Evolutionary conservation across 37 sponge, comb jelly and placozoan genomes (phyloP).

Genomic region (Beroe ovata): DNA sequence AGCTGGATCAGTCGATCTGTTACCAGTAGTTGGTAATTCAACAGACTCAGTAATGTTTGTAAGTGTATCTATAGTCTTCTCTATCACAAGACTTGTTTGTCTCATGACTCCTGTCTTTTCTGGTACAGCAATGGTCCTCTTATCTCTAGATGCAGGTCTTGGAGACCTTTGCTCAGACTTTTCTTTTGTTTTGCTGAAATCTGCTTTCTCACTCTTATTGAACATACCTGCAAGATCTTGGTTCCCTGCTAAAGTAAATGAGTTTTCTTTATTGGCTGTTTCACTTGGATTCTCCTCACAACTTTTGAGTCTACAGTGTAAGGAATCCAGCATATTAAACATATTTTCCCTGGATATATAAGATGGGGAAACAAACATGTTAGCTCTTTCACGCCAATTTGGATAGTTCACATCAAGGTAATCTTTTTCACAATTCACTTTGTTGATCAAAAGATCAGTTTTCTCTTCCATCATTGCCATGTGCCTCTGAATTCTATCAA

Average conservation of each 20-base stretch:
- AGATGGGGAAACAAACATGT: constrained; percentile 52
- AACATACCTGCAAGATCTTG: constrained; percentile 25
- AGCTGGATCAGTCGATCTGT: background rate
- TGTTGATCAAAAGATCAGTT: constrained; percentile 17
- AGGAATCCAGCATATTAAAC: constrained; percentile 47
- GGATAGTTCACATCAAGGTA: constrained; percentile 20
- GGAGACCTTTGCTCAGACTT: background rate
- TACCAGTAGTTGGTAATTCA: background rate
- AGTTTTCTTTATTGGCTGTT: background rate
- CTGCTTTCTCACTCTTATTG: background rate
- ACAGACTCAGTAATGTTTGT: constrained; percentile 46
- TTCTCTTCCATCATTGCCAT: constrained; percentile 45
- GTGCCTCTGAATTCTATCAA: constrained; percentile 48
- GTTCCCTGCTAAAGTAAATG: background rate
- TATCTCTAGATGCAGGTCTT: background rate
- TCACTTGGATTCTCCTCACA: background rate
- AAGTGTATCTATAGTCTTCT: constrained; percentile 16
- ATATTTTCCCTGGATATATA: constrained; percentile 54
- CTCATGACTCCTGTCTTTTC: background rate
- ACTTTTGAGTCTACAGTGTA: background rate
- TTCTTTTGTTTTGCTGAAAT: background rate
- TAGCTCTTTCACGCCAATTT: constrained; percentile 54
- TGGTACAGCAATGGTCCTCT: background rate
- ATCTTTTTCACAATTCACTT: background rate
- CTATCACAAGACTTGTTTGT: background rate